Evolutionary conservation across 2,888 invertebrate genomes (phyloP).

Genomic region (Ormyrus nitidulus): DNA sequence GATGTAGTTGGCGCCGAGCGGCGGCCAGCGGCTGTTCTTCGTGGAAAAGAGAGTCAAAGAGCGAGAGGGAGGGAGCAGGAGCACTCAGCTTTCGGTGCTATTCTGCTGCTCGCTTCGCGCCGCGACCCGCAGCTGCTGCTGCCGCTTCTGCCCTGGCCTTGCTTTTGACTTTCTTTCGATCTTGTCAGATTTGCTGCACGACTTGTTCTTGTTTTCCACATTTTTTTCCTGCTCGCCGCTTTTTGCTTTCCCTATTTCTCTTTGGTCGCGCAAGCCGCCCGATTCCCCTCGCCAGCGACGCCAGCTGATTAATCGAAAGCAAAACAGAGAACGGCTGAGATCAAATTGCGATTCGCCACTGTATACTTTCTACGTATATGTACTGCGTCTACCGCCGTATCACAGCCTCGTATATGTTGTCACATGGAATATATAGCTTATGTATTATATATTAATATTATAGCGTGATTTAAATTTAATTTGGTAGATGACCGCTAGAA

Average conservation of each 20-base stretch:
- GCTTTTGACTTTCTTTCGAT: background rate
- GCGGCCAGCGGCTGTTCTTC: background rate
- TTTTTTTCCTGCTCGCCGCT: background rate
- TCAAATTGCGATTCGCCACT: too few relatives aligned
- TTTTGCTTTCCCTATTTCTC: too few relatives aligned
- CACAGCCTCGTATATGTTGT: background rate
- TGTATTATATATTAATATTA: too few relatives aligned
- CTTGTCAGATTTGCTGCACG: background rate
- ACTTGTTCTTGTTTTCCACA: constrained; percentile 7
- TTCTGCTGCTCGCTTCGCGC: background rate
- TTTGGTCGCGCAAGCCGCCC: too few relatives aligned
- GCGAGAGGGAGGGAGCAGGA: background rate
- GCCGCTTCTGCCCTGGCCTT: background rate
- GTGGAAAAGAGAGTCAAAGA: background rate
- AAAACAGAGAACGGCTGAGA: too few relatives aligned
- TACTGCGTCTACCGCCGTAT: background rate
- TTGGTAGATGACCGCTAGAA: background rate
- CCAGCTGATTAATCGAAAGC: too few relatives aligned
- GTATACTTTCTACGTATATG: too few relatives aligned
- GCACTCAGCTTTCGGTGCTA: background rate
- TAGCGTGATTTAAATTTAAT: constrained; percentile 24
- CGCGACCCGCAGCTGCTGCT: background rate
- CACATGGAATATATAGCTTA: background rate
- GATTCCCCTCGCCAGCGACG: too few relatives aligned
- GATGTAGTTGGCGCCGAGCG: background rate